Evolutionary conservation across 2,888 invertebrate species (phyloP), one percentile per base, ranked within the genome.

Genomic region (Mythimna albipuncta): DNA sequence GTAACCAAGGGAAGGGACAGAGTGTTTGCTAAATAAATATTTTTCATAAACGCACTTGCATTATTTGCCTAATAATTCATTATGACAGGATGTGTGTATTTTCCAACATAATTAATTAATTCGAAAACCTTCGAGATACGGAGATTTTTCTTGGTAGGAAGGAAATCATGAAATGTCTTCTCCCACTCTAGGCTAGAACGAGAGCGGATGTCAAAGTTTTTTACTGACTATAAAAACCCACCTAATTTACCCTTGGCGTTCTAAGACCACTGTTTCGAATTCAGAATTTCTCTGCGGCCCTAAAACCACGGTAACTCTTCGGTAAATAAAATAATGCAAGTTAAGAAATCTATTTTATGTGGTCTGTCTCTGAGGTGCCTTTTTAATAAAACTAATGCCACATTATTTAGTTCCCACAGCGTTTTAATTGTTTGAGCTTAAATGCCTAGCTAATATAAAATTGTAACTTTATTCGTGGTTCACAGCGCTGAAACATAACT

Each of bases 21-120:
- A 75, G 82, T 94, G 92, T 95, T 94, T 94, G 86, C 91, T 83
- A 79, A 87, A 90, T 88, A 94, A 96, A 95, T 94, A 94, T 94
- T 95, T 93, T 93, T 91, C 91, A 94, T 94, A 93, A 93, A 89
- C 89, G 87, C 87, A 90, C 91, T 90, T 87, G 85, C 84, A 85
- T 89, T 94, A 93, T 94, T 94, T 94, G 91, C 86, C 84, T 90
- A 90, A 90, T 93, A 91, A 93, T 92, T 93, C 87, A 92, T 91
- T 93, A 91, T 87, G 88, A 89, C 89, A 87, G 85, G 79, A 75
- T 74, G 63, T 78, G 71, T 78, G 85, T 85, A 80, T 75, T 79
- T 80, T 77, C 69, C 26, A 65, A 32, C 64, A 75, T 50, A 52
- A 74, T 73, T 57, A 57, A 71, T 86, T 80, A 77, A 77, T 81